These are phyloP conservation scores for Xestia xanthographa DNA, from an alignment of 2,888 invertebrate species.

Conservation along the genomic window DNA sequence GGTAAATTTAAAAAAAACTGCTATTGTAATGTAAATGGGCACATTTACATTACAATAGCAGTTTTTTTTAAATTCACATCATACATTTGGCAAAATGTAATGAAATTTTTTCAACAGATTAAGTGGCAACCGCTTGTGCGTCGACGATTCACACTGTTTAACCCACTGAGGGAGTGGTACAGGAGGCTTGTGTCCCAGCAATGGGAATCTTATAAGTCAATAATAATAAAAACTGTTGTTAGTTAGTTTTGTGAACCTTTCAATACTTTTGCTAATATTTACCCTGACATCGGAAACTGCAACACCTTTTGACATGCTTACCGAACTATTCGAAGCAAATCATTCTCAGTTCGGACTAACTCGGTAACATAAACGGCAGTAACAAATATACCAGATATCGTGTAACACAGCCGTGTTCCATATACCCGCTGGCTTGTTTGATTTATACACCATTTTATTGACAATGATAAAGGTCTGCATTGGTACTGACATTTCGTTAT, in stretches of 20 bases:
- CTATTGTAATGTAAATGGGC: too few species aligned
- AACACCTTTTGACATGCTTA: conserved; percentile 6
- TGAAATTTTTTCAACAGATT: too few species aligned
- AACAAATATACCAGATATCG: conserved; percentile 52
- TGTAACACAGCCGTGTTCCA: conserved; percentile 60
- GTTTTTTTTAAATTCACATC: too few species aligned
- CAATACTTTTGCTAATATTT: background rate
- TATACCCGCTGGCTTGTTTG: conserved; percentile 73
- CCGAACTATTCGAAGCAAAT: conserved; percentile 16
- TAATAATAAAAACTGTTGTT: too few species aligned
- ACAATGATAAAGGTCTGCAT: conserved; percentile 87
- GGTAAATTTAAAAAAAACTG: too few species aligned
- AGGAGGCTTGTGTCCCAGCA: background rate
- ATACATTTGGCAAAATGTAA: too few species aligned
- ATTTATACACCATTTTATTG: conserved; percentile 84
- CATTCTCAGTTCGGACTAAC: conserved; percentile 23
- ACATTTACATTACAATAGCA: too few species aligned
- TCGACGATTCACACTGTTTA: background rate
- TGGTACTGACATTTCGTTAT: conserved; percentile 86
- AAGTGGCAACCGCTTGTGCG: background rate
- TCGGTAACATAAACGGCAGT: conserved; percentile 40
- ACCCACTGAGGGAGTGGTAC: background rate
- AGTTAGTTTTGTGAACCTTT: background rate
- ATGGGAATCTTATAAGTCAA: background rate
- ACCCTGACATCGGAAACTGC: background rate